A percentile compares a stretch with the other conserved stretches of the same genome.
phyloP scores from a whole-genome alignment of 1,140 invertebrate species.

The Teleopsis dalmanni region DNA sequence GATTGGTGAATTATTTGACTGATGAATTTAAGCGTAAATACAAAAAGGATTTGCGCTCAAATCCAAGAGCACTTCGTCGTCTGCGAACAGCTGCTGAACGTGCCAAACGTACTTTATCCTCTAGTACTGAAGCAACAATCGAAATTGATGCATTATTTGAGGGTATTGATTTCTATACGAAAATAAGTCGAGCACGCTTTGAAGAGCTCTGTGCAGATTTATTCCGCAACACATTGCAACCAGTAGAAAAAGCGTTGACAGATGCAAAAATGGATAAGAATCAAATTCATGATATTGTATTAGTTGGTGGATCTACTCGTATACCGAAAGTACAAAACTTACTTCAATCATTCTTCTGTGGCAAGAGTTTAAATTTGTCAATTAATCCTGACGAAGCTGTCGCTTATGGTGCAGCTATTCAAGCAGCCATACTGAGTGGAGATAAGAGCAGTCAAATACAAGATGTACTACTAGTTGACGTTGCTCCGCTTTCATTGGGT shows the following conservation, averaged over 20 bases:
- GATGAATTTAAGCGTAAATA: slow-evolving; percentile 75
- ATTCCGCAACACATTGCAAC: slow-evolving; percentile 57
- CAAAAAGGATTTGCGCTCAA: slow-evolving; percentile 67
- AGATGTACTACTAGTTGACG: slow-evolving; percentile 51
- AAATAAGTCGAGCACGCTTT: slow-evolving; percentile 71
- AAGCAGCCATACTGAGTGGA: slow-evolving; percentile 65
- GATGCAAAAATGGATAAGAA: slow-evolving; percentile 68
- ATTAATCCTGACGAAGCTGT: slow-evolving; percentile 74
- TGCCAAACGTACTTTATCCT: slow-evolving; percentile 58
- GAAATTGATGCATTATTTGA: slow-evolving; percentile 66
- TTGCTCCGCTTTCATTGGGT: slow-evolving; percentile 52
- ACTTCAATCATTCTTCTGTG: slow-evolving; percentile 54
- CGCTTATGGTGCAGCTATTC: slow-evolving; percentile 62
- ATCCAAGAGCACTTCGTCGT: slow-evolving; percentile 66
- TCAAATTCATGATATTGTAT: slow-evolving; percentile 55
- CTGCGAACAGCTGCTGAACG: slow-evolving; percentile 65
- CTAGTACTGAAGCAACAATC: slow-evolving; percentile 58
- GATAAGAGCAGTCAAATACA: slow-evolving; percentile 50
- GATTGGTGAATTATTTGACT: slow-evolving; percentile 69
- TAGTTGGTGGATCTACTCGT: slow-evolving; percentile 56
- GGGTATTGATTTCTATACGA: slow-evolving; percentile 76
- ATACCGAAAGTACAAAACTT: slow-evolving; percentile 59
- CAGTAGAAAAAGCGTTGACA: slow-evolving; percentile 63
- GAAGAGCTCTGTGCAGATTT: slow-evolving; percentile 81
- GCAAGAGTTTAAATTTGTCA: slow-evolving; percentile 57